Evolutionary conservation across 1,140 invertebrate species (phyloP), one percentile per base, ranked within the genome.

Genomic region (Euwallacea similis): DNA sequence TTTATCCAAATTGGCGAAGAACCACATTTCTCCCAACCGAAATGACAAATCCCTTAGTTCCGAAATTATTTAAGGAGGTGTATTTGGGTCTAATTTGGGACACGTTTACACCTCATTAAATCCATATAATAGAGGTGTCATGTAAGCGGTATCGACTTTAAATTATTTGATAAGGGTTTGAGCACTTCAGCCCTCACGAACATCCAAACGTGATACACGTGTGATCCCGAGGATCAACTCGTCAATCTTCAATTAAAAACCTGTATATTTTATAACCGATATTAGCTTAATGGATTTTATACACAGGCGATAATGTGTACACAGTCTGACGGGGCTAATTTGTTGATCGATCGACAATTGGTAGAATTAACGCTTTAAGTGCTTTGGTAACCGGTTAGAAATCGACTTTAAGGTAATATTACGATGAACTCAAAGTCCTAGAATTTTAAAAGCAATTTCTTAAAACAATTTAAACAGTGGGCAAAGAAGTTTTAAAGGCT

Each of bases 121-220:
- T 64, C 50, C 46, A 13, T 60, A 70, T 70, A 63, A 70, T 70
- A 50, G 33, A 50, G 53, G 59, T 64, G 60, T 64, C 54, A 64
- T 56, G 54, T 33, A 64, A 58, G 54, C 60, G 60, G 42, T 43
- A 70, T 70, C 60, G 68, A 56, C 61, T 69, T 58, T 56, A 70
- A 70, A 70, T 70, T 70, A 63, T 69, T 55, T 70, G 68, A 70
- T 55, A 64, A 64, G 68, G 68, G 68, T 70, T 62, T 54, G 42
- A 70, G 47, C 11, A 70, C 47, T 58, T 70, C 60, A 70, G 46
- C 61, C 44, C 41, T 50, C 41, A 64, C 68, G 68, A 63, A 44
- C 42, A 64, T 56, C 46, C 47, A 70, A 58, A 70, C 60, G 61
- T 56, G 68, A 56, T 70, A 70, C 59, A 54, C 56, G 21, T 54